Evolutionary conservation across 2,797 vertebrate genomes (phyloP).

Genomic region (Enteromius radiatus): DNA sequence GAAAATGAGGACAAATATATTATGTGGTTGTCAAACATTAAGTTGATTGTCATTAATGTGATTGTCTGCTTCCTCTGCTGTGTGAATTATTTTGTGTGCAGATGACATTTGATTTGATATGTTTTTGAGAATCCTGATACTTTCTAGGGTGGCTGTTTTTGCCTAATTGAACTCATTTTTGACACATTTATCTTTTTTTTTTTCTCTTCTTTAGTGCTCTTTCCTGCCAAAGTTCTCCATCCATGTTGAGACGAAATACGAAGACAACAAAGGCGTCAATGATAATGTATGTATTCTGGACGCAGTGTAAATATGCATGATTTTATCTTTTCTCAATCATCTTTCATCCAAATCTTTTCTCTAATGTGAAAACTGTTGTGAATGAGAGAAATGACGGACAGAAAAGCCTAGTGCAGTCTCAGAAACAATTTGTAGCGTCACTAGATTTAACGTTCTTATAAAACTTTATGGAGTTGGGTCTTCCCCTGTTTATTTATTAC

Average conservation of each 20-base stretch:
- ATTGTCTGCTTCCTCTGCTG: neutral
- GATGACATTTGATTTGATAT: neutral
- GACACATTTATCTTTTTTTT: slow-evolving; percentile 42
- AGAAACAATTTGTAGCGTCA: neutral
- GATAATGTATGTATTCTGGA: slow-evolving; percentile 80
- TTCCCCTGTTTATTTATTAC: neutral
- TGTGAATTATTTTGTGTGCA: neutral
- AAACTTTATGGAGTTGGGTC: neutral
- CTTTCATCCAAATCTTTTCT: neutral
- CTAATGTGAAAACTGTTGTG: neutral
- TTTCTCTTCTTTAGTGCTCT: slow-evolving; percentile 84
- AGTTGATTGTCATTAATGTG: neutral
- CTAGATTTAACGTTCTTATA: neutral
- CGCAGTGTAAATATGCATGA: neutral
- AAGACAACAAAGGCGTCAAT: slow-evolving; percentile 83
- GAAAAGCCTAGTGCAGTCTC: neutral
- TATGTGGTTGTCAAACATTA: neutral
- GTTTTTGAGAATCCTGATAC: neutral
- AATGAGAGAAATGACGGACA: neutral
- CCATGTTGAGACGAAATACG: slow-evolving; percentile 87
- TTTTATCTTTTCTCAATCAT: slow-evolving; percentile 12
- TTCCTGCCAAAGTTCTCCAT: slow-evolving; percentile 93
- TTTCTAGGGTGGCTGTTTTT: neutral
- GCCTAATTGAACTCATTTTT: neutral
- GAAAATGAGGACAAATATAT: neutral